phyloP scores from a whole-genome alignment of 2,797 vertebrate genomes.

The Gallinago solitaria region DNA sequence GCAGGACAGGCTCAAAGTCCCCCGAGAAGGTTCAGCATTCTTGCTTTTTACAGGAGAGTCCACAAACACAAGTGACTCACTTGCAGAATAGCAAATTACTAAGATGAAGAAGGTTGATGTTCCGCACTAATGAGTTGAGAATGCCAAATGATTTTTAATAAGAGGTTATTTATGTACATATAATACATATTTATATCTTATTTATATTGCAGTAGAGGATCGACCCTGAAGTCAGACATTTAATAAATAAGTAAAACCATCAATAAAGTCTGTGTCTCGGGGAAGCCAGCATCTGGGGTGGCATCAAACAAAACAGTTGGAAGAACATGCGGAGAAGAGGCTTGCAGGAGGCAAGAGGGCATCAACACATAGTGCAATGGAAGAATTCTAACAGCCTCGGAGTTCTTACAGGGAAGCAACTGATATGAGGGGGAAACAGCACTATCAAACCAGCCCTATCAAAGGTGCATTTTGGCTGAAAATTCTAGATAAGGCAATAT shows the following conservation, averaged over 20 bases:
- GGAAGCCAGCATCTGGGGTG: neutral
- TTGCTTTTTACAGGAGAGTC: neutral
- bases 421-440: neutral
- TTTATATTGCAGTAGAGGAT: neutral
- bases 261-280: neutral
- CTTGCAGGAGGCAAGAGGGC: neutral
- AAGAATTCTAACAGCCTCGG: neutral
- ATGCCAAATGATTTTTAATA: neutral
- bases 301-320: neutral
- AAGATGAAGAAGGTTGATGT: neutral
- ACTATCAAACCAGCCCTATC: neutral
- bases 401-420: neutral
- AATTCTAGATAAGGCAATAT: neutral
- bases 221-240: neutral
- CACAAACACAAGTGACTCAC: neutral
- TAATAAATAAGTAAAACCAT: neutral
- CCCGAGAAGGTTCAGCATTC: neutral
- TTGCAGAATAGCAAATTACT: neutral
- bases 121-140: neutral
- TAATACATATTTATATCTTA: slow-evolving; percentile 1
- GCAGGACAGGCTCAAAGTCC: neutral
- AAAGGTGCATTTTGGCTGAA: slow-evolving; percentile 13
- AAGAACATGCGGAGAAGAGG: neutral
- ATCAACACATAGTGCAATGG: neutral
- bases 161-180: neutral